Conservation (phyloP, 2,113 vertebrate genomes). For the Arenaria interpres region DNA sequence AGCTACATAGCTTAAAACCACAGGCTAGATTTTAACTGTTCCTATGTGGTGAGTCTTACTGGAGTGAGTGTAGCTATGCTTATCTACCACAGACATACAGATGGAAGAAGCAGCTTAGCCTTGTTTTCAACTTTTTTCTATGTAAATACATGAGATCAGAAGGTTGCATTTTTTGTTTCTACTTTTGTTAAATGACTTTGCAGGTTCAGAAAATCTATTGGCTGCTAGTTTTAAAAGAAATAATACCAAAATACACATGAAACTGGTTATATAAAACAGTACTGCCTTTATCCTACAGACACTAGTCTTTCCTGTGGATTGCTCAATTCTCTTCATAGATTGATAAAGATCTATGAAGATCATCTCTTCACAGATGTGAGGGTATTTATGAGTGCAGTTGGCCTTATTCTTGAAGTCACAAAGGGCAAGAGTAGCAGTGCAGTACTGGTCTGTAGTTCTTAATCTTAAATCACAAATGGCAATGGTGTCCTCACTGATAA, state of each 20-base stretch:
- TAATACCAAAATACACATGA: not conserved
- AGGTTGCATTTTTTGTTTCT: not conserved
- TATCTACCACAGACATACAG: not conserved
- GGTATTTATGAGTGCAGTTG: not conserved
- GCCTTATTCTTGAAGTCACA: slow-evolving; percentile 1
- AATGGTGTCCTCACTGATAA: not conserved
- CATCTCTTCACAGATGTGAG: not conserved
- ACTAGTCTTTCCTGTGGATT: not conserved
- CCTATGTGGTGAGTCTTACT: not conserved
- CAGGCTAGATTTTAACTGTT: not conserved
- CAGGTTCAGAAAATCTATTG: not conserved
- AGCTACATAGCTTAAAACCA: not conserved
- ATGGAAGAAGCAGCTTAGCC: not conserved
- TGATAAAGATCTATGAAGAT: not conserved
- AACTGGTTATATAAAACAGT: not conserved
- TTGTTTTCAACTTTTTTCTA: not conserved
- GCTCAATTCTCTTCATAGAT: not conserved
- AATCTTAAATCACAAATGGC: not conserved
- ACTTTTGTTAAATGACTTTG: not conserved
- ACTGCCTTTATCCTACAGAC: not conserved
- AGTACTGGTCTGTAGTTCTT: not conserved
- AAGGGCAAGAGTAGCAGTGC: not conserved
- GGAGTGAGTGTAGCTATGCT: not conserved
- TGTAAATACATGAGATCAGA: not conserved
- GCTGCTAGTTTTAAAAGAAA: not conserved